These are phyloP conservation scores for Turritopsis dohrnii DNA, from an alignment of 30 jellyfish, hydroid and myxozoan genomes.

Conservation along the genomic window DNA sequence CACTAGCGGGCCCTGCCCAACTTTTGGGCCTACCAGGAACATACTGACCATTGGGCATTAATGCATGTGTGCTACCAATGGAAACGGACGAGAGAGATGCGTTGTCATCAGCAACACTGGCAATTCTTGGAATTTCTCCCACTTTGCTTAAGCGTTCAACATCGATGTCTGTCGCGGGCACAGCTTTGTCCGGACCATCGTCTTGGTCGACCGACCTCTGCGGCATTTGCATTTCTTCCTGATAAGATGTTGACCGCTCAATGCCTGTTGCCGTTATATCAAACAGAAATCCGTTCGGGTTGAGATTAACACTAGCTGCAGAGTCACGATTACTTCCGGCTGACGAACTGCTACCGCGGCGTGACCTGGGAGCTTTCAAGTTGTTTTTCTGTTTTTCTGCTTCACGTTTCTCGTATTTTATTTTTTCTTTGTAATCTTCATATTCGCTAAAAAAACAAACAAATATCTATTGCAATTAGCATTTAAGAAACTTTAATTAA, in stretches of 20 bases:
- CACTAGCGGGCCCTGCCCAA: slow-evolving; percentile 17
- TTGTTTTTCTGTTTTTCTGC: not conserved
- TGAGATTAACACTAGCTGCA: not conserved
- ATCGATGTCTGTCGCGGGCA: not conserved
- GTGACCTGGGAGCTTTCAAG: not conserved
- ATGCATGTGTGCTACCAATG: not conserved
- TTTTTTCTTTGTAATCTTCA: not conserved
- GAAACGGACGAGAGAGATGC: not conserved
- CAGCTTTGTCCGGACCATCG: not conserved
- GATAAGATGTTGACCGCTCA: not conserved
- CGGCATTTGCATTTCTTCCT: not conserved
- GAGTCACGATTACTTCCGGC: not conserved
- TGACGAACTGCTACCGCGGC: not conserved
- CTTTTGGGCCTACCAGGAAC: not conserved
- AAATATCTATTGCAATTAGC: too few relatives aligned
- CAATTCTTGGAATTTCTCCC: not conserved
- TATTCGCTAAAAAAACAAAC: not conserved
- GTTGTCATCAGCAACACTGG: not conserved
- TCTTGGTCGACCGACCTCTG: not conserved
- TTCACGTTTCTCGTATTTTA: not conserved
- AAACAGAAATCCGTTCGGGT: not conserved
- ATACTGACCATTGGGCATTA: not conserved
- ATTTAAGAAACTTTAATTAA: too few relatives aligned
- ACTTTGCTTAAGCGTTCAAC: not conserved
- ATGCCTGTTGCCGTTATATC: slow-evolving; percentile 12